Percentiles rank a stretch among this genome's conserved stretches.
phyloP scores from a whole-genome alignment of 1,140 invertebrate species.

The Caenorhabditis briggsae region DNA sequence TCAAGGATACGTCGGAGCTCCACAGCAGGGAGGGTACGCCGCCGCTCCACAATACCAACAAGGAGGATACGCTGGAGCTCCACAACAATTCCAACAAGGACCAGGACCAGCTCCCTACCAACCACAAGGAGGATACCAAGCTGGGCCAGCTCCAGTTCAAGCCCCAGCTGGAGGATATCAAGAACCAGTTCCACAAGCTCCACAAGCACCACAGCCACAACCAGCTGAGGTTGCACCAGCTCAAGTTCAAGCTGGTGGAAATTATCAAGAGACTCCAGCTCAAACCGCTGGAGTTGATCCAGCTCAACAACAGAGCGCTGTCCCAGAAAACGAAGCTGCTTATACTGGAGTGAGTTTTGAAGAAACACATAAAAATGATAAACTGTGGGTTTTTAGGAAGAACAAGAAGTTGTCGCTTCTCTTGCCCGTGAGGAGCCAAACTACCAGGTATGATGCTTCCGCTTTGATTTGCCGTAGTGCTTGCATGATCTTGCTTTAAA shows the following conservation, averaged over 20 bases:
- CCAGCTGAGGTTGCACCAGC: slow-evolving; percentile 33
- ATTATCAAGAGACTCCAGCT: slow-evolving; percentile 47
- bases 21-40: slow-evolving; percentile 35
- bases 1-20: slow-evolving; percentile 45
- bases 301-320: slow-evolving; percentile 5
- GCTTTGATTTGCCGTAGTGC: background rate
- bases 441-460: slow-evolving; percentile 41
- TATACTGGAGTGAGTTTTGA: slow-evolving; percentile 16
- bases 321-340: background rate
- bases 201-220: background rate
- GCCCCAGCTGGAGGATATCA: slow-evolving; percentile 9
- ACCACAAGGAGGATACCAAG: slow-evolving; percentile 23
- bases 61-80: slow-evolving; percentile 1
- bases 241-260: slow-evolving; percentile 12
- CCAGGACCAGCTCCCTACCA: background rate
- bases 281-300: slow-evolving; percentile 41
- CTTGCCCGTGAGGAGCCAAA: slow-evolving; percentile 41
- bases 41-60: slow-evolving; percentile 42
- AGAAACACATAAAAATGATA: background rate
- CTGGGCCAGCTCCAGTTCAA: background rate
- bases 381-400: background rate
- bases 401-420: slow-evolving; percentile 53
- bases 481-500: background rate
- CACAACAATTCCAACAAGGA: slow-evolving; percentile 10
- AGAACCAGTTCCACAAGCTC: too few relatives aligned